Base-by-base conservation (phyloP, 2,888 invertebrate species). In the Gnatocerus cornutus region DNA sequence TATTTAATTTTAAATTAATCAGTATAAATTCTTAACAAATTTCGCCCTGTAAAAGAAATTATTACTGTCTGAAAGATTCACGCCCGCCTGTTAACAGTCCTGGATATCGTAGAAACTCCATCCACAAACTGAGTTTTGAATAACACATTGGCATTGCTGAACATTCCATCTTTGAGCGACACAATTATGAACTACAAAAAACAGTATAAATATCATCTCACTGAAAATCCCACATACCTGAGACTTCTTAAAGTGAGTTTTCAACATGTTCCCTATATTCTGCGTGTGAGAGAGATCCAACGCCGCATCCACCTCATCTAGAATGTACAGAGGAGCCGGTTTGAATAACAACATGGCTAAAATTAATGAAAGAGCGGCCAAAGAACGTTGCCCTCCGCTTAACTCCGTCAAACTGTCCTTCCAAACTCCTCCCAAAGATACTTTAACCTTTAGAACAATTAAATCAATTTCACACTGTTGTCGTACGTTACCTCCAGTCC, bases 281-380 rank as follows among this genome's bases (percentile, higher is more conserved):
- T 99, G 98, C 8, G 99, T 99, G 85, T 99, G 99, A 4, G 96
- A 96, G 74, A 98, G 90, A 87, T 99, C 99, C 21, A 99, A 88
- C 6, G 99, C 99, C 0, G 99, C 98, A 85, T 99, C 99, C 56
- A 99, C 97, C 88, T 99, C 99, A 85, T 99, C 99, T 79, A 99
- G 89, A 84, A 99, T 98, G 86, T 99, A 99, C 10, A 99, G 89
- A 5, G 99, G 99, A 21, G 99, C 99, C 2, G 99, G 99, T 83
- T 97, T 97, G 87, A 97, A 99, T 78, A 96, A 90, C 80, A 99
- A 85, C 94, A 99, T 95, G 43, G 99, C 95, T 78, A 99, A 89
- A 78, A 99, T 97, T 68, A 99, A 89, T 0, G 99, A 97, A 61
- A 99, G 88, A 1, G 99, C 99, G 46, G 99, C 98, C 70, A 99